Percentiles rank a stretch among this genome's conserved stretches.
These are phyloP conservation scores for Corella eumyota DNA, from an alignment of 23 tunicate species.

Conservation along the genomic window DNA sequence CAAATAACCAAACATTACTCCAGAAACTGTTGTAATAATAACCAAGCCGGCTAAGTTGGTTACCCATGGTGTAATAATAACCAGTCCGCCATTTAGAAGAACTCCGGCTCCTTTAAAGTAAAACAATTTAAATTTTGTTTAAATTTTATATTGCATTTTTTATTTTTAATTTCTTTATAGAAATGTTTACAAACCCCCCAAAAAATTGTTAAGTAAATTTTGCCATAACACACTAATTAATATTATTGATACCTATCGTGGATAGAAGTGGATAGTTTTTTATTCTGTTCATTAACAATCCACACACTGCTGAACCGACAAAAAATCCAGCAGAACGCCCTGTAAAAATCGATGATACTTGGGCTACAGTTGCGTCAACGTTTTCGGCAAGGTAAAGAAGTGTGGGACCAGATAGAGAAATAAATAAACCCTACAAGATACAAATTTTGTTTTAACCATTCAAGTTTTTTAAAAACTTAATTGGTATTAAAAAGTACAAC, in stretches of 20 bases:
- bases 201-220: too few species aligned
- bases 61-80: conserved; percentile 70
- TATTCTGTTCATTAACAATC: conserved; percentile 31
- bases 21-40: conserved; percentile 33
- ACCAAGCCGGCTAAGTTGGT: conserved; percentile 46
- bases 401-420: conserved; percentile 76
- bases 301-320: conserved; percentile 49
- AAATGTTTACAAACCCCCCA: too few species aligned
- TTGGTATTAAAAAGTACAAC: too few species aligned
- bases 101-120: conserved; percentile 51
- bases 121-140: too few species aligned
- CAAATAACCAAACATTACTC: conserved; percentile 63
- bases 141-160: too few species aligned
- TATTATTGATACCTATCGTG: neutral
- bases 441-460: too few species aligned
- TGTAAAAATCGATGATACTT: conserved; percentile 64
- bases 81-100: conserved; percentile 41
- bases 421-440: conserved; percentile 47
- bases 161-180: too few species aligned
- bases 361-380: conserved; percentile 47
- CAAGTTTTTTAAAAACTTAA: too few species aligned
- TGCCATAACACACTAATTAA: too few species aligned
- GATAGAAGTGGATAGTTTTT: neutral
- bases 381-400: conserved; percentile 76
- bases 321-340: conserved; percentile 86